A percentile compares a stretch with the other conserved stretches of the same genome.
Conservation (phyloP, 1,140 invertebrate species). For the Planococcus citri region DNA sequence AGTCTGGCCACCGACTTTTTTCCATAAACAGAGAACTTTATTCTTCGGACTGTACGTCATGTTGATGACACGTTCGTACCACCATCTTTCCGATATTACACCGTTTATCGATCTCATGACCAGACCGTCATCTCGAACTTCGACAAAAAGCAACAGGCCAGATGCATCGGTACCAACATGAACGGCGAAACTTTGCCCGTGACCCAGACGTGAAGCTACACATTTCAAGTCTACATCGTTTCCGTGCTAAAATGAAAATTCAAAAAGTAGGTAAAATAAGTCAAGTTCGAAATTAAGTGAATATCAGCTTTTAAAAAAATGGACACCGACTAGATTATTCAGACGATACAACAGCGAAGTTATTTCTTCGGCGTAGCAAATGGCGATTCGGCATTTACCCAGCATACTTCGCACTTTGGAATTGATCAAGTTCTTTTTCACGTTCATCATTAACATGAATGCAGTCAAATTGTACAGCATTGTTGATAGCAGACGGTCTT, state of each 20-base stretch:
- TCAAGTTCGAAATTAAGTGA: constrained; percentile 4
- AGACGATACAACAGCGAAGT: constrained; percentile 94
- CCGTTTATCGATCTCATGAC: constrained; percentile 85
- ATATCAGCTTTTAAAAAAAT: constrained; percentile 9
- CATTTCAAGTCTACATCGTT: constrained; percentile 96
- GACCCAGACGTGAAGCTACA: constrained; percentile 75
- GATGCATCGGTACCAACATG: constrained; percentile 83
- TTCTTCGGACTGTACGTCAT: constrained; percentile 99
- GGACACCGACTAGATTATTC: constrained; percentile 67
- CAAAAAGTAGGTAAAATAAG: too few species aligned
- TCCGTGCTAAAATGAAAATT: constrained; percentile 52
- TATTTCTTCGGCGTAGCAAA: constrained; percentile 94
- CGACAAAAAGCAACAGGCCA: constrained; percentile 89
- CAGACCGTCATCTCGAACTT: constrained; percentile 95
- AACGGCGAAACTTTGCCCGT: constrained; percentile 95
- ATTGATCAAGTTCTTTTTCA: constrained; percentile 72
- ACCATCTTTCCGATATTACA: constrained; percentile 94
- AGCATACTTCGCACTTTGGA: constrained; percentile 85
- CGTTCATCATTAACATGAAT: constrained; percentile 89
- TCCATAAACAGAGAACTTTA: constrained; percentile 92
- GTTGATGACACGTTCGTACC: constrained; percentile 97
- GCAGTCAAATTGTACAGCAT: constrained; percentile 93
- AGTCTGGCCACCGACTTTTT: constrained; percentile 74
- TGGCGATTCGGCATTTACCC: constrained; percentile 95
- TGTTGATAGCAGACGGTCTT: constrained; percentile 88